Evolutionary conservation across 2,888 invertebrate genomes (phyloP).

Genomic region (Nemapogon koenigi): DNA sequence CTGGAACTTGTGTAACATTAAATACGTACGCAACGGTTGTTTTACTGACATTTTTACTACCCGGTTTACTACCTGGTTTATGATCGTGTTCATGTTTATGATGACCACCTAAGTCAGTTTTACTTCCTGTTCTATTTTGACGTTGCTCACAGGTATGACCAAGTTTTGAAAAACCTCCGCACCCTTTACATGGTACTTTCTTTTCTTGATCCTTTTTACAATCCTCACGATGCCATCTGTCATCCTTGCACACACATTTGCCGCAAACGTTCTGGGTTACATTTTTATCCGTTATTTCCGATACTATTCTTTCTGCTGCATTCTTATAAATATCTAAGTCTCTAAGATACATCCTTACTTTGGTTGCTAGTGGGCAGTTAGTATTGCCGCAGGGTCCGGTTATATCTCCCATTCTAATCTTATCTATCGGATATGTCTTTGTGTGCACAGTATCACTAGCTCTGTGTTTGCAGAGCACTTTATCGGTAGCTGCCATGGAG

Average conservation of each 20-base stretch:
- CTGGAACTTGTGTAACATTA: too few species aligned
- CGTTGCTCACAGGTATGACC: conserved; percentile 40
- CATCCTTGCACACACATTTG: conserved; percentile 44
- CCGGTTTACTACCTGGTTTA: too few species aligned
- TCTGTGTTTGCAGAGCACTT: conserved; percentile 9
- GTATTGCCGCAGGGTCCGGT: conserved; percentile 51
- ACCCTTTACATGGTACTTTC: conserved; percentile 29
- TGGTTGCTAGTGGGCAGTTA: conserved; percentile 48
- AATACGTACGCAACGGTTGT: too few species aligned
- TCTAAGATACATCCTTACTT: conserved; percentile 45
- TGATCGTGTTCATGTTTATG: too few species aligned
- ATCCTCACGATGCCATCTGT: conserved; percentile 40
- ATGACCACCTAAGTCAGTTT: too few species aligned
- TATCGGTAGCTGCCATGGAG: conserved; percentile 23
- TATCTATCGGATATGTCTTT: conserved; percentile 37
- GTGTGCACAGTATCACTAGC: conserved; percentile 10
- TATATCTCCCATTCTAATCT: conserved; percentile 55
- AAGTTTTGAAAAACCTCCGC: conserved; percentile 29
- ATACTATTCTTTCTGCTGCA: conserved; percentile 25
- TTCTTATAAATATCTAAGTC: conserved; percentile 40
- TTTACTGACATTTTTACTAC: too few species aligned
- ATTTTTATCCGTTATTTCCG: conserved; percentile 16
- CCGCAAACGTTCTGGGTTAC: conserved; percentile 39
- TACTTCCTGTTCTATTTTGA: not conserved
- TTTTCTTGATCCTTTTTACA: conserved; percentile 21